These are phyloP conservation scores for Palythoa grandis DNA, from an alignment of 92 coral and sea anemone genomes.

Conservation along the genomic window DNA sequence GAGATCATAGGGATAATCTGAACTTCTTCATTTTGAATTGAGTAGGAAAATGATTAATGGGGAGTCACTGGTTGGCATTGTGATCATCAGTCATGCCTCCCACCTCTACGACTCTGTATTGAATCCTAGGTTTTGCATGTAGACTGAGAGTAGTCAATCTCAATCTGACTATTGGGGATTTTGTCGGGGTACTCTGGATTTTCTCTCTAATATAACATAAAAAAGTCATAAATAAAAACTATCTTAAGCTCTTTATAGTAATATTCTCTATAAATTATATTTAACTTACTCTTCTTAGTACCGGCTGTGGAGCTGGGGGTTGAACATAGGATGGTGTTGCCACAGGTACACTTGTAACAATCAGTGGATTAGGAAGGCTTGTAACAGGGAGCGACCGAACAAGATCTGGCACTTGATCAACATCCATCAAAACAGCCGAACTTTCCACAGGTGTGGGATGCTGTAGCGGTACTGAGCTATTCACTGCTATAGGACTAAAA, in stretches of 20 bases:
- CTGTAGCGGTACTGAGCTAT: conserved; percentile 75
- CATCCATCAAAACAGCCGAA: conserved; percentile 71
- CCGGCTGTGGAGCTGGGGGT: conserved; percentile 72
- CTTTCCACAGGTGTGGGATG: conserved; percentile 79
- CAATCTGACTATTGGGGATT: no score
- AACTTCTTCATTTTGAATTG: no score
- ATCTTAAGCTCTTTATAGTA: no score
- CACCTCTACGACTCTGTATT: no score
- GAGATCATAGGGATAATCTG: no score
- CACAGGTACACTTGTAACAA: conserved; percentile 81
- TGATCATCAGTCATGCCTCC: no score
- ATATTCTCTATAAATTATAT: not conserved
- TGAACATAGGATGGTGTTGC: conserved; percentile 89
- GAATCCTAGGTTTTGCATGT: no score
- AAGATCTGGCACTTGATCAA: conserved; percentile 82
- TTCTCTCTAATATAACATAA: not conserved
- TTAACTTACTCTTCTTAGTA: conserved; percentile 42
- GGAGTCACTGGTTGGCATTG: no score
- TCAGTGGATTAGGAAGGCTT: conserved; percentile 77
- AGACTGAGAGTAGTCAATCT: no score
- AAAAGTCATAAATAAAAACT: no score
- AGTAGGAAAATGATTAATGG: no score
- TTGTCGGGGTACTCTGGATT: no score
- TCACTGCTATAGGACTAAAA: conserved; percentile 68
- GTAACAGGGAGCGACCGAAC: conserved; percentile 84